Percentiles rank a stretch among this genome's conserved stretches.
Conservation (phyloP, 2,888 invertebrate genomes). For the Tiphia femorata region DNA sequence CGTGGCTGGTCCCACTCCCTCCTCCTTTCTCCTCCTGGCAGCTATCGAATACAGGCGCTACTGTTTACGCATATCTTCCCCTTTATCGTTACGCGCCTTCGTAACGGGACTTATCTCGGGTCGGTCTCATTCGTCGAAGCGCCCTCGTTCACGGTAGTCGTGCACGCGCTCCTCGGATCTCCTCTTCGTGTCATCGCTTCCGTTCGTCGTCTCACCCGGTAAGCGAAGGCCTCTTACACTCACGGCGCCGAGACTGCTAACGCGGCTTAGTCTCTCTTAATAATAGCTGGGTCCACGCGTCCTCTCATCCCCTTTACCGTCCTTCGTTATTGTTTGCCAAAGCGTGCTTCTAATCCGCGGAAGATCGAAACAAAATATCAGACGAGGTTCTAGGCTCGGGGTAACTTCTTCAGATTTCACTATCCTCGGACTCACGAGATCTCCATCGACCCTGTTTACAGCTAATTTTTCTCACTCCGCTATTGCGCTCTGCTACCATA, state of each 20-base stretch:
- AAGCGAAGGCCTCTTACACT: slow-evolving; percentile 23
- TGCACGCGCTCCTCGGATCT: too few species aligned
- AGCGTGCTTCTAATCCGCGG: slow-evolving; percentile 34
- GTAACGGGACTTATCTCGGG: slow-evolving; percentile 9
- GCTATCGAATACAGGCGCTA: slow-evolving; percentile 23
- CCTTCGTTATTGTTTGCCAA: slow-evolving; percentile 42
- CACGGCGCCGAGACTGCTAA: slow-evolving; percentile 47
- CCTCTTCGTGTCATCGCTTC: too few species aligned
- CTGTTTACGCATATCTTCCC: slow-evolving; percentile 46
- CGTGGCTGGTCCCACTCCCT: background rate
- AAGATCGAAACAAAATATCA: background rate
- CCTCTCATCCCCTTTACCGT: slow-evolving; percentile 43
- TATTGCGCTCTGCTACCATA: too few species aligned
- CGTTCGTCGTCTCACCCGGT: slow-evolving; percentile 36
- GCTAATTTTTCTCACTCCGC: too few species aligned
- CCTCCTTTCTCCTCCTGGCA: background rate
- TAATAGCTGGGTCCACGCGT: slow-evolving; percentile 33
- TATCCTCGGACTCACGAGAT: too few species aligned
- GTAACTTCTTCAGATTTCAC: too few species aligned
- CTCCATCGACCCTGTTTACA: too few species aligned
- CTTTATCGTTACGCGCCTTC: slow-evolving; percentile 30
- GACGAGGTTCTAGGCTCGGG: too few species aligned
- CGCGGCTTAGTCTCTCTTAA: slow-evolving; percentile 49
- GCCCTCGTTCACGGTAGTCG: too few species aligned
- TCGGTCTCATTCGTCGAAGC: too few species aligned